Evolutionary conservation across 2,888 invertebrate genomes (phyloP).

Genomic region (Blastobasis adustella): DNA sequence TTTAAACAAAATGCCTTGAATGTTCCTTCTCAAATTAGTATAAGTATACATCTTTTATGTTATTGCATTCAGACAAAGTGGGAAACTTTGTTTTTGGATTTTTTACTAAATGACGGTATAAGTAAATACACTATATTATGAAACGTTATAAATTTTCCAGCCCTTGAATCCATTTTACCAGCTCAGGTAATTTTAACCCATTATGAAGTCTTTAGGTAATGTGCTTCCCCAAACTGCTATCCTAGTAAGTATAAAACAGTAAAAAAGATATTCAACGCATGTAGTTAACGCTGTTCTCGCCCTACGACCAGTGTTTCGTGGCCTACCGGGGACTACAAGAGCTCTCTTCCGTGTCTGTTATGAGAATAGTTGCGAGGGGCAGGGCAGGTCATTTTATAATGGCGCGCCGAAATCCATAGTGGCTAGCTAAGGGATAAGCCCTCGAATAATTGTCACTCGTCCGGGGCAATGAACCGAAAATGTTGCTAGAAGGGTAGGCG

Average conservation of each 20-base stretch:
- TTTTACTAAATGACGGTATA: too few species aligned
- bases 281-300: conserved; percentile 24
- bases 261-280: conserved; percentile 30
- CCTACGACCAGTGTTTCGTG: conserved; percentile 18
- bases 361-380: not conserved
- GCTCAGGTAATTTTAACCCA: too few species aligned
- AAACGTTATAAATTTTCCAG: too few species aligned
- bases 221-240: conserved; percentile 14
- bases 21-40: too few species aligned
- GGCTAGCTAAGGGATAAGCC: conserved; percentile 34
- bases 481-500: conserved; percentile 16
- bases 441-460: conserved; percentile 42
- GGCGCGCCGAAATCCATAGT: conserved; percentile 24
- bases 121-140: too few species aligned
- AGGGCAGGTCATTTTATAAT: conserved; percentile 19
- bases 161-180: too few species aligned
- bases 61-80: too few species aligned
- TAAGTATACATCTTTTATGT: too few species aligned
- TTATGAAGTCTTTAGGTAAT: too few species aligned
- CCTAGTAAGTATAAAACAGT: conserved; percentile 25
- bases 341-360: not conserved
- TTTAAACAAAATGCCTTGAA: too few species aligned
- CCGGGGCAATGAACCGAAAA: conserved; percentile 44
- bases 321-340: conserved; percentile 8
- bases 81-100: too few species aligned